Evolutionary conservation across 2,888 invertebrate genomes (phyloP).

Genomic region (Protonemura montana): DNA sequence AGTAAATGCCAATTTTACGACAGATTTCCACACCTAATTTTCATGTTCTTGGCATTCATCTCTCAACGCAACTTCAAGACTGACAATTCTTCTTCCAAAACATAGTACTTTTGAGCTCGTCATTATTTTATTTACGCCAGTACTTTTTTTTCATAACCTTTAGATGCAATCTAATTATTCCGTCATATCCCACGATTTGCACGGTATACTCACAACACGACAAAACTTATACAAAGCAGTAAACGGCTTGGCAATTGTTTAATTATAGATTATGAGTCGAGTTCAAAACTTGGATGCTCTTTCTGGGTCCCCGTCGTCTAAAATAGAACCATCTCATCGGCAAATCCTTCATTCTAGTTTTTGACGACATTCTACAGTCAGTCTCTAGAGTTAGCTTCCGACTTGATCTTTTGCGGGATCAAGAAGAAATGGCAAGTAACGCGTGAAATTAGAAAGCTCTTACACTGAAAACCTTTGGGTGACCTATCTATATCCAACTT

Average conservation of each 20-base stretch:
- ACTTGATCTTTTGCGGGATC: slow-evolving; percentile 3
- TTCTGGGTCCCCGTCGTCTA: neutral
- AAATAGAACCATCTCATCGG: neutral
- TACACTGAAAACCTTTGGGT: slow-evolving; percentile 37
- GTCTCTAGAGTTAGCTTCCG: neutral
- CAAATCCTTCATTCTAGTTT: neutral
- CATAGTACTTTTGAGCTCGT: too few relatives aligned
- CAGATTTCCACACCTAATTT: too few relatives aligned
- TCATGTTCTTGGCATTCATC: too few relatives aligned
- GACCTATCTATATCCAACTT: slow-evolving; percentile 42
- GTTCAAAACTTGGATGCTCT: neutral
- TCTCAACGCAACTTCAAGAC: too few relatives aligned
- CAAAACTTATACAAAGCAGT: neutral
- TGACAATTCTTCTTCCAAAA: too few relatives aligned
- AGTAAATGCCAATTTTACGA: too few relatives aligned
- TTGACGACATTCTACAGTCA: slow-evolving; percentile 8
- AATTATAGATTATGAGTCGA: neutral
- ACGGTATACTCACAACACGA: neutral
- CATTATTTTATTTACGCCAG: too few relatives aligned
- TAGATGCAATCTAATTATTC: neutral
- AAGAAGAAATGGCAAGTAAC: slow-evolving; percentile 36
- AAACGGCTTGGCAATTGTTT: neutral
- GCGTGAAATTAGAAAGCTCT: slow-evolving; percentile 42
- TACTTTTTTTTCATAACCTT: too few relatives aligned
- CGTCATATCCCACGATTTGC: neutral